A percentile compares a stretch with the other conserved stretches of the same genome.
Conservation (phyloP, 2,113 vertebrate genomes). For the Indri indri region DNA sequence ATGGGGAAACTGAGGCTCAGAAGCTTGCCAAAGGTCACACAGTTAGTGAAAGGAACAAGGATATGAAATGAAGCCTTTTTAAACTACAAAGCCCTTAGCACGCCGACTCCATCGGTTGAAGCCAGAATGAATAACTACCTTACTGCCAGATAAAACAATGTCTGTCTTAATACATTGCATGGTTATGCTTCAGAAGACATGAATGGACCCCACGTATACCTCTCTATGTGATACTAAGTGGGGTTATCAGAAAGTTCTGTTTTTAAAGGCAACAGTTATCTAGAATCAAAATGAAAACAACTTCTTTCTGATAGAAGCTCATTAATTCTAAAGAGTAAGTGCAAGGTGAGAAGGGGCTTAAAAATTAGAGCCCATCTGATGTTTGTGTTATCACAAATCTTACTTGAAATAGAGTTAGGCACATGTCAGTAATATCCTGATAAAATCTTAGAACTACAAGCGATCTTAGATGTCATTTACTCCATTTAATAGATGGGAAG, state of each 20-base stretch:
- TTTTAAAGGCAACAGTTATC: slow-evolving; percentile 30
- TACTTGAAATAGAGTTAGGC: background rate
- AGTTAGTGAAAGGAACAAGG: background rate
- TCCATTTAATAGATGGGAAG: background rate
- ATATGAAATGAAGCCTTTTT: background rate
- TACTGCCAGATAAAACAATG: background rate
- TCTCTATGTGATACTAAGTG: background rate
- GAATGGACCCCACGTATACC: background rate
- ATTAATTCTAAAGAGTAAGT: background rate
- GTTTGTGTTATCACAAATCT: background rate
- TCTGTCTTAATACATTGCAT: background rate
- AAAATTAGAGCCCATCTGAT: background rate
- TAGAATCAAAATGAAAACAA: slow-evolving; percentile 12
- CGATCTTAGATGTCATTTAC: background rate
- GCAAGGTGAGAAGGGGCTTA: background rate
- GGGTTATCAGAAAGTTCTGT: background rate
- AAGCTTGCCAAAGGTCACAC: background rate
- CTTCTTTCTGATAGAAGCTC: background rate
- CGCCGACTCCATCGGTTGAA: background rate
- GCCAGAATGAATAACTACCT: background rate
- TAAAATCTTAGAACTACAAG: background rate
- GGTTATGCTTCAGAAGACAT: background rate
- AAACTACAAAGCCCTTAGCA: background rate
- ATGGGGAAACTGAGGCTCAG: background rate
- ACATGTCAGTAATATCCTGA: background rate